Evolutionary conservation across 2,113 vertebrate species (phyloP).

Genomic region (Tricholaema leucomelas): DNA sequence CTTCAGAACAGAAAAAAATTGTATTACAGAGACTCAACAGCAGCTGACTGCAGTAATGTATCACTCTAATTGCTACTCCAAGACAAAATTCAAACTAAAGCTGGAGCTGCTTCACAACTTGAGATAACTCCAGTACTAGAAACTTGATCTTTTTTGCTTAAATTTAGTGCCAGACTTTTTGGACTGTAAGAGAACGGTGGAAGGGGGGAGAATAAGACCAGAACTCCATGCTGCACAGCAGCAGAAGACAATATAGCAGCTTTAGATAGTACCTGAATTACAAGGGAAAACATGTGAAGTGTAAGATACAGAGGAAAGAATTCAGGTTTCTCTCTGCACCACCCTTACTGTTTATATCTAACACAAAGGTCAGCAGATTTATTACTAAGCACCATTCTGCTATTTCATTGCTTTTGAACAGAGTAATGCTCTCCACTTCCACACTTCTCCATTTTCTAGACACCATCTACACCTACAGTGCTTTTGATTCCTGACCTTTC

Average conservation of each 20-base stretch:
- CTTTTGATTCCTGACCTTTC: slow-evolving; percentile 84
- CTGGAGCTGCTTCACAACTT: not conserved
- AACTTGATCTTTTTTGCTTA: not conserved
- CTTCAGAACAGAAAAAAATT: not conserved
- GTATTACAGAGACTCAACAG: not conserved
- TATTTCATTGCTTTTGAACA: not conserved
- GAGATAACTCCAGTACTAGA: not conserved
- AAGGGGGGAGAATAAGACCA: not conserved
- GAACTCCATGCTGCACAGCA: not conserved
- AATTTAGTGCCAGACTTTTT: not conserved
- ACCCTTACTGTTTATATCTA: not conserved
- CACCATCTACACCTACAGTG: not conserved
- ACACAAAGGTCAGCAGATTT: not conserved
- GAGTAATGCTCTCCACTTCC: not conserved
- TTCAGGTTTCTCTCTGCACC: not conserved
- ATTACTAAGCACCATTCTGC: not conserved
- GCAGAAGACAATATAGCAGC: not conserved
- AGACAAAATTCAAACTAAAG: not conserved
- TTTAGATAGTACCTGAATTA: not conserved
- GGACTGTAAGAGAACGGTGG: not conserved
- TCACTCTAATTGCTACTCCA: not conserved
- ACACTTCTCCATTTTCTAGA: not conserved
- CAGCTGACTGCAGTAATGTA: not conserved
- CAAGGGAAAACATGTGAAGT: not conserved
- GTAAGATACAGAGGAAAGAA: not conserved